A percentile compares a stretch with the other conserved stretches of the same genome.
These are phyloP conservation scores for Hypotaenidia okinawae DNA, from an alignment of 2,797 vertebrate genomes.

Conservation along the genomic window DNA sequence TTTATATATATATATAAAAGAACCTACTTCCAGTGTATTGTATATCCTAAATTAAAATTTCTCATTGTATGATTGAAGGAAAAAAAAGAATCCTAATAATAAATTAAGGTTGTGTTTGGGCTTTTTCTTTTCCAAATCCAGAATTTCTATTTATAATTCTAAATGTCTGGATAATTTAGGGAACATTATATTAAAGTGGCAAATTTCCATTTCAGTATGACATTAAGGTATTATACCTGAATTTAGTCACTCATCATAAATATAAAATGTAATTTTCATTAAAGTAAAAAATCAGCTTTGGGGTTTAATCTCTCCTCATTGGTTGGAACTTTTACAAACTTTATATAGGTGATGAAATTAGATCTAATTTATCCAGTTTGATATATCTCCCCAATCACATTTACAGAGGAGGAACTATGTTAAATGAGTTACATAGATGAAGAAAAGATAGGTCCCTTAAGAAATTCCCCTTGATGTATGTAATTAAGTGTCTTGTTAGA, in stretches of 20 bases:
- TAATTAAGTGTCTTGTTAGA: constrained; percentile 73
- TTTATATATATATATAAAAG: too few relatives aligned
- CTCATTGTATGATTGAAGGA: neutral
- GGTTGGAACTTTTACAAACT: constrained; percentile 41
- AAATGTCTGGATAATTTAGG: neutral
- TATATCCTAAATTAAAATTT: neutral
- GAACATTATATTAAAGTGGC: neutral
- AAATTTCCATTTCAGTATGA: neutral
- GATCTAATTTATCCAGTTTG: constrained; percentile 54
- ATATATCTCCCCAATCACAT: constrained; percentile 48
- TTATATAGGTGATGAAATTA: constrained; percentile 45
- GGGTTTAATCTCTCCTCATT: neutral
- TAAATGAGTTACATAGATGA: constrained; percentile 56
- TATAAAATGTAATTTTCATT: neutral
- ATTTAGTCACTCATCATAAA: neutral
- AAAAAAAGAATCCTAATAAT: neutral
- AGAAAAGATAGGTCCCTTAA: constrained; percentile 58
- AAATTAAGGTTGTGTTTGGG: neutral
- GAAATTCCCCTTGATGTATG: constrained; percentile 65
- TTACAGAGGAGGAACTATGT: constrained; percentile 42
- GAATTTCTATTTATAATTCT: neutral
- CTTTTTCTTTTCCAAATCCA: neutral
- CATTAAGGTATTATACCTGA: neutral
- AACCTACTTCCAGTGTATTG: neutral
- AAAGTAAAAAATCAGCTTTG: neutral